phyloP scores from a whole-genome alignment of 2,888 invertebrate genomes.

The Microdon myrmicae region DNA sequence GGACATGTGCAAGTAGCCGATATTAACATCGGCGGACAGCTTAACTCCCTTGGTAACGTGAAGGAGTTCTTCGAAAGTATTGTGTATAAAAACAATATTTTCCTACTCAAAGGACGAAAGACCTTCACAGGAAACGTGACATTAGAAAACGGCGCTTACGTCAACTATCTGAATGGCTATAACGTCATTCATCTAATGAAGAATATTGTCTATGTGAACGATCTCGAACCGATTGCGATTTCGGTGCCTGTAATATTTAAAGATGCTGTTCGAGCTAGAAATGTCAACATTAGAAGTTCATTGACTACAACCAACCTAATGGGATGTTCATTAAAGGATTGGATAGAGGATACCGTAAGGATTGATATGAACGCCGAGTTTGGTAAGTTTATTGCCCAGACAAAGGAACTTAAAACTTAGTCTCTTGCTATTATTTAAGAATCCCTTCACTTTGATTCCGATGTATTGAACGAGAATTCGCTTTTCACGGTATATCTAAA shows the following conservation, averaged over 20 bases:
- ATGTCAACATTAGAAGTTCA: slow-evolving; percentile 55
- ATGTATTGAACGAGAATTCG: slow-evolving; percentile 65
- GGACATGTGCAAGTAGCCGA: slow-evolving; percentile 51
- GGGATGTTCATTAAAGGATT: slow-evolving; percentile 64
- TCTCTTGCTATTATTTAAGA: slow-evolving; percentile 60
- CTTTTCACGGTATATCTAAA: slow-evolving; percentile 67
- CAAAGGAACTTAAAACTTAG: background rate
- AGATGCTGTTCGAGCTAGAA: slow-evolving; percentile 58
- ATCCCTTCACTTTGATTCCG: slow-evolving; percentile 64
- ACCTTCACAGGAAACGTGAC: slow-evolving; percentile 60
- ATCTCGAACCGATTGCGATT: slow-evolving; percentile 55
- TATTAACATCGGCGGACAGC: slow-evolving; percentile 57
- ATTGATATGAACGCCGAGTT: slow-evolving; percentile 61
- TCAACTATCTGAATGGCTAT: slow-evolving; percentile 61
- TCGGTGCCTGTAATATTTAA: slow-evolving; percentile 64
- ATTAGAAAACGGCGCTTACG: slow-evolving; percentile 60
- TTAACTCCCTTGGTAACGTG: slow-evolving; percentile 57
- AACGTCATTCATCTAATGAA: slow-evolving; percentile 62
- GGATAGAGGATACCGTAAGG: slow-evolving; percentile 66
- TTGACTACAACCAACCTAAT: slow-evolving; percentile 61
- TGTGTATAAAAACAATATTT: slow-evolving; percentile 56
- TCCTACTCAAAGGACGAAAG: slow-evolving; percentile 57
- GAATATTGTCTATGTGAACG: slow-evolving; percentile 65
- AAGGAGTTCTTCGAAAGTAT: slow-evolving; percentile 58
- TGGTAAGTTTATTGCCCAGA: slow-evolving; percentile 51